phyloP scores from a whole-genome alignment of 2,797 vertebrate species.

The Kryptolebias ocellatus region DNA sequence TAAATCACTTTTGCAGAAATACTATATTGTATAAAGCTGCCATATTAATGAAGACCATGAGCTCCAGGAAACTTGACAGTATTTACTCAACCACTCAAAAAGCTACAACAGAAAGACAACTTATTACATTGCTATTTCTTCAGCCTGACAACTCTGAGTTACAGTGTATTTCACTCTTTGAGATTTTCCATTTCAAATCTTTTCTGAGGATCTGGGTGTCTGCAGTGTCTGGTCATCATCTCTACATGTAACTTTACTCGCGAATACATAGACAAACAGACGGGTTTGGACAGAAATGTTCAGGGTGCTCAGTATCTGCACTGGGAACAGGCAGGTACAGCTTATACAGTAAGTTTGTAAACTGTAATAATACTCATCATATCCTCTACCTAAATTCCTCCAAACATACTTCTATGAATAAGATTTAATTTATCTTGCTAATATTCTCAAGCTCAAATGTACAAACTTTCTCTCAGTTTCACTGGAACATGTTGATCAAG shows the following conservation, averaged over 20 bases:
- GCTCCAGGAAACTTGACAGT: constrained; percentile 7
- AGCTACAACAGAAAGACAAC: constrained; percentile 9
- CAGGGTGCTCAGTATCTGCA: constrained; percentile 28
- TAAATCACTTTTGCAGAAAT: not conserved
- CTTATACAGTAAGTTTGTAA: too few relatives aligned
- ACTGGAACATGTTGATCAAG: constrained; percentile 29
- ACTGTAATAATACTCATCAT: too few relatives aligned
- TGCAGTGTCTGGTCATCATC: constrained; percentile 49
- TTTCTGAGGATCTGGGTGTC: constrained; percentile 17
- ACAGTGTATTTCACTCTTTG: not conserved
- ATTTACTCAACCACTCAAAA: constrained; percentile 9
- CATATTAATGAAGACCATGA: constrained; percentile 13
- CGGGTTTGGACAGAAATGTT: constrained; percentile 45
- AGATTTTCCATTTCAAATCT: constrained; percentile 51
- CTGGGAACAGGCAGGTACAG: constrained; percentile 40
- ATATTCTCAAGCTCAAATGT: not conserved
- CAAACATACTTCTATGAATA: not conserved
- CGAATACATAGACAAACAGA: constrained; percentile 50
- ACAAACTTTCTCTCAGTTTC: constrained; percentile 2
- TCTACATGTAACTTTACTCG: constrained; percentile 45
- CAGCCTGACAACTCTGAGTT: not conserved
- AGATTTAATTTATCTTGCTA: constrained; percentile 3
- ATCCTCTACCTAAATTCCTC: not conserved
- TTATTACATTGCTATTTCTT: constrained; percentile 10
- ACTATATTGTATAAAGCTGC: constrained; percentile 7